Conservation (phyloP, 23 tunicate genomes). For the Halocynthia roretzi region DNA sequence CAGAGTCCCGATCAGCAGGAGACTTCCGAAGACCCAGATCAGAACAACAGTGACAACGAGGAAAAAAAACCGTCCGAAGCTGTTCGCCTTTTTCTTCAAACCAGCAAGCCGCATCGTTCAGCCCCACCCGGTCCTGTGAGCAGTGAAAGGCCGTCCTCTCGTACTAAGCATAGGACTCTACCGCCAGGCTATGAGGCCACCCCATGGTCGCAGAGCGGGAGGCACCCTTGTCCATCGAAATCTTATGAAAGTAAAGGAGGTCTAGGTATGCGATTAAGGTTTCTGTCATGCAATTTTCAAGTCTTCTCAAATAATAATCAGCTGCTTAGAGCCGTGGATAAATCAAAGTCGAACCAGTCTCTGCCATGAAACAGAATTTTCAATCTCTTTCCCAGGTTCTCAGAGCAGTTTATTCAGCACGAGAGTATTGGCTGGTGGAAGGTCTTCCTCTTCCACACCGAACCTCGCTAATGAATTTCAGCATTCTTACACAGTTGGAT, state of each 20-base stretch:
- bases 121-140: conserved; percentile 71
- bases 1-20: conserved; percentile 17
- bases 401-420: conserved; percentile 83
- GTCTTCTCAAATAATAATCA: not conserved
- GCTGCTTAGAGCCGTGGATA: no score
- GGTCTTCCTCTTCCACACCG: conserved; percentile 38
- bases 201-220: not conserved
- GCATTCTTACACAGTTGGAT: conserved; percentile 12
- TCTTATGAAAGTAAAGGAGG: conserved; percentile 59
- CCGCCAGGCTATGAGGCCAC: not conserved
- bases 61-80: conserved; percentile 57
- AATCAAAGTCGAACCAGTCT: no score
- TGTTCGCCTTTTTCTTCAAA: conserved; percentile 50
- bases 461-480: conserved; percentile 29
- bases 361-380: not conserved
- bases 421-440: conserved; percentile 60
- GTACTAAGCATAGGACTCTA: not conserved
- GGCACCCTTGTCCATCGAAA: conserved; percentile 15
- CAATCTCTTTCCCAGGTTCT: conserved; percentile 47
- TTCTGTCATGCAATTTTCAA: not conserved
- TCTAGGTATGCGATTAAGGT: conserved; percentile 36
- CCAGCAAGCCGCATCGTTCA: conserved; percentile 69
- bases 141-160: not conserved
- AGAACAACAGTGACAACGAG: conserved; percentile 11
- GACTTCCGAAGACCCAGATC: conserved; percentile 20